These are phyloP conservation scores for Phyllotis vaccarum DNA, from an alignment of 2,797 vertebrate genomes.

Conservation along the genomic window DNA sequence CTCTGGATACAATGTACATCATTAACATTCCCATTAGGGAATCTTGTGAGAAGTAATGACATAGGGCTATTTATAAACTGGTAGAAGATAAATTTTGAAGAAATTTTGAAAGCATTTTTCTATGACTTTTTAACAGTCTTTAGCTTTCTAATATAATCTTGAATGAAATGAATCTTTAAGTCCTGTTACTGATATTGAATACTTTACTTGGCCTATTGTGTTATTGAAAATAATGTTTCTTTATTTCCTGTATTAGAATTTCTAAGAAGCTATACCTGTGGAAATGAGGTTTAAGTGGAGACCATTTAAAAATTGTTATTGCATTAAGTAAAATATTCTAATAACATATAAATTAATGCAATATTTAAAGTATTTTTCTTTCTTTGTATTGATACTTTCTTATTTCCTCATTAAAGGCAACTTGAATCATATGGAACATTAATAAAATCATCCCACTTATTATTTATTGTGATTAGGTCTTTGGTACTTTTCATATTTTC, in stretches of 20 bases:
- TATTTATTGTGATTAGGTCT: not conserved
- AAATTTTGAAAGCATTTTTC: not conserved
- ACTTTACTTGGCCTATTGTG: constrained; percentile 52
- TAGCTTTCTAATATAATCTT: not conserved
- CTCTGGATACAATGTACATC: not conserved
- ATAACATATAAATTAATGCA: constrained; percentile 67
- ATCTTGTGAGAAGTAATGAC: constrained; percentile 8
- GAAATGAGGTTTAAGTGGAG: constrained; percentile 70
- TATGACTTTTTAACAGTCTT: constrained; percentile 29
- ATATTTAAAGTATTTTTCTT: constrained; percentile 64
- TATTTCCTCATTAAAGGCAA: constrained; percentile 59
- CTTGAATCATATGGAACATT: constrained; percentile 44
- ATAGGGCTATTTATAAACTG: constrained; percentile 38
- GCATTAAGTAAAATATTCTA: constrained; percentile 65
- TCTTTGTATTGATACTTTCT: constrained; percentile 58
- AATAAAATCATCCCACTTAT: constrained; percentile 12
- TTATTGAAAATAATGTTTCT: constrained; percentile 57
- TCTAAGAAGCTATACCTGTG: constrained; percentile 39
- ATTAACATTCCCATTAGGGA: not conserved
- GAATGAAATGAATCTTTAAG: constrained; percentile 61
- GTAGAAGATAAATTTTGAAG: constrained; percentile 1
- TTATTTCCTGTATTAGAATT: too few species aligned
- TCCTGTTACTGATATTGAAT: constrained; percentile 66
- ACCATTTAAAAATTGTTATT: constrained; percentile 77
- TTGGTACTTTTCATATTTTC: not conserved